A percentile compares a stretch with the other conserved stretches of the same genome.
Evolutionary conservation across 1,140 invertebrate species (phyloP).

Genomic region (Aricia agestis): DNA sequence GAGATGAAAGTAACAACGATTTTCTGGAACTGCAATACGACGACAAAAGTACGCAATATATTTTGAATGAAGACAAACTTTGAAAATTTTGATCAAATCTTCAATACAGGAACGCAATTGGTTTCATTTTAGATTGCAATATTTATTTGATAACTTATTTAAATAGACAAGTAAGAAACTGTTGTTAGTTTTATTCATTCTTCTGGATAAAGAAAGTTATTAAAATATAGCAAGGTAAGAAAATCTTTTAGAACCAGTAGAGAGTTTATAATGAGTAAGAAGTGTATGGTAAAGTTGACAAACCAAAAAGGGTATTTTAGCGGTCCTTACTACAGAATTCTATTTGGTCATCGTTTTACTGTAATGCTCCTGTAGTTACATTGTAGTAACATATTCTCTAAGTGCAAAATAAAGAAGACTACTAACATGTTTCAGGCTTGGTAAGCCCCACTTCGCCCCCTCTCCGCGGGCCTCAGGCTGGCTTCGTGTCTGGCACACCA

Average conservation of each 20-base stretch:
- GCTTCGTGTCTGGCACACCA: slow-evolving; percentile 68
- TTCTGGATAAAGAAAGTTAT: too few species aligned
- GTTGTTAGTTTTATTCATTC: background rate
- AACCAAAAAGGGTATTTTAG: too few species aligned
- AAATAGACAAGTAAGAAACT: background rate
- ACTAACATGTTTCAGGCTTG: slow-evolving; percentile 40
- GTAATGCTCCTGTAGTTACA: too few species aligned
- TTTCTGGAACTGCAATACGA: background rate
- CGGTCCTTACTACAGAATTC: too few species aligned
- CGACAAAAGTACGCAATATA: background rate
- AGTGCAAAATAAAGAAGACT: too few species aligned
- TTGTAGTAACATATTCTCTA: too few species aligned
- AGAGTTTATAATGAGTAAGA: too few species aligned
- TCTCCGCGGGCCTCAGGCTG: slow-evolving; percentile 59
- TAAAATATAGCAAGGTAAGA: too few species aligned
- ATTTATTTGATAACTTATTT: background rate
- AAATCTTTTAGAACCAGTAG: too few species aligned
- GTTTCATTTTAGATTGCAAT: background rate
- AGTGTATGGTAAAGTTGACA: too few species aligned
- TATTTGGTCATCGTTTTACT: too few species aligned
- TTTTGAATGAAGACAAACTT: background rate
- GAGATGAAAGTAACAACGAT: background rate
- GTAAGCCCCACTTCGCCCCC: slow-evolving; percentile 52
- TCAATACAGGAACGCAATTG: background rate
- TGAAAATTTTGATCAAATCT: background rate